phyloP scores from a whole-genome alignment of 2,888 invertebrate genomes.

The Yponomeuta cagnagella region DNA sequence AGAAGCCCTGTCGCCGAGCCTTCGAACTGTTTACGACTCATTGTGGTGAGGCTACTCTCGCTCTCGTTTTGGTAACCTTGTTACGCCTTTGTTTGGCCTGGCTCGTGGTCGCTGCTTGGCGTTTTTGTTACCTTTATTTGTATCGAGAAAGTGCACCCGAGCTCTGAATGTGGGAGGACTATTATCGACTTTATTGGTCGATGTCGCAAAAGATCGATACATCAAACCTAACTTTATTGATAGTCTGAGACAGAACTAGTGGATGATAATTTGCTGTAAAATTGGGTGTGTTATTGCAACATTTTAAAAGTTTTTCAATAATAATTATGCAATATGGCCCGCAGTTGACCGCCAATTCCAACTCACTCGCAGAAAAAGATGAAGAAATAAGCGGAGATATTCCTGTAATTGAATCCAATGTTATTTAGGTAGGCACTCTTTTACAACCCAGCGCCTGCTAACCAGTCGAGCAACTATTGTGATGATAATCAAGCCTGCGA shows the following conservation, averaged over 20 bases:
- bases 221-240: no score
- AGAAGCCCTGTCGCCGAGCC: not conserved
- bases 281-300: no score
- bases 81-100: conserved; percentile 8
- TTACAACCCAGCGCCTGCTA: not conserved
- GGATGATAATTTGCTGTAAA: no score
- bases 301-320: no score
- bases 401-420: not conserved
- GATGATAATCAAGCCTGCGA: not conserved
- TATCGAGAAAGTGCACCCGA: conserved; percentile 2
- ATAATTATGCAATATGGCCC: no score
- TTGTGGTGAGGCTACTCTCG: conserved; percentile 37
- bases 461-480: not conserved
- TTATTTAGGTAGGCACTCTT: not conserved
- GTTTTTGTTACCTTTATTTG: not conserved
- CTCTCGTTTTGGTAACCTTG: conserved; percentile 37
- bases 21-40: conserved; percentile 25
- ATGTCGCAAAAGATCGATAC: no score
- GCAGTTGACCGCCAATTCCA: no score
- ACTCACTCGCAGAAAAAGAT: no score
- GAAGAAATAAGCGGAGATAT: no score
- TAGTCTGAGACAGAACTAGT: no score
- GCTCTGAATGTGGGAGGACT: not conserved
- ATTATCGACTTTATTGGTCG: not conserved
- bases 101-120: not conserved